phyloP scores from a whole-genome alignment of 2,888 invertebrate species.

The Leptinotarsa tumamoca region DNA sequence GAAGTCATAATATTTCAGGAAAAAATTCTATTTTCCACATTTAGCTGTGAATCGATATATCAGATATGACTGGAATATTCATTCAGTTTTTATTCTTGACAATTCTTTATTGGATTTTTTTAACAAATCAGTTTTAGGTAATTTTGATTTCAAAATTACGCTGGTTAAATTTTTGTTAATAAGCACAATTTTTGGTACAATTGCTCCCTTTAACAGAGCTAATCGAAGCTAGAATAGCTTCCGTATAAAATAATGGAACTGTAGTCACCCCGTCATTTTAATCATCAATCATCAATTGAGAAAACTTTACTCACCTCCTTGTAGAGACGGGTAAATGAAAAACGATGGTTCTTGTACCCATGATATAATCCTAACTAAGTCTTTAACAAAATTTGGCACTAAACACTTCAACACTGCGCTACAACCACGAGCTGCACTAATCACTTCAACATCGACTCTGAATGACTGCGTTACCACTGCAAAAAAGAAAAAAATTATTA shows the following conservation, averaged over 20 bases:
- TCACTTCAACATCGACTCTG: constrained; percentile 79
- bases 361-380: constrained; percentile 79
- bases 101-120: too few species aligned
- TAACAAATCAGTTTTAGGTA: too few species aligned
- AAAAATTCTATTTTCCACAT: too few species aligned
- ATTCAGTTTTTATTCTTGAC: too few species aligned
- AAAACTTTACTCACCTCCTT: constrained; percentile 74
- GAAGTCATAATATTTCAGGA: too few species aligned
- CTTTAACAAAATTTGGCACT: constrained; percentile 79
- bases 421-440: constrained; percentile 78
- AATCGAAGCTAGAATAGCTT: rapidly evolving
- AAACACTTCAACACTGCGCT: constrained; percentile 80
- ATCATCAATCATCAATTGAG: background rate
- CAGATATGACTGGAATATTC: too few species aligned
- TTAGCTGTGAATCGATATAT: too few species aligned
- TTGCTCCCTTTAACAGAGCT: too few species aligned
- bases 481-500: constrained; percentile 29
- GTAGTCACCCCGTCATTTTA: background rate
- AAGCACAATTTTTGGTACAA: too few species aligned
- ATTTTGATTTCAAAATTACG: too few species aligned
- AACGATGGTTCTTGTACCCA: constrained; percentile 82
- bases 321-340: constrained; percentile 79
- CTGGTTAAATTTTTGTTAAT: too few species aligned
- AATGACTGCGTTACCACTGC: constrained; percentile 80
- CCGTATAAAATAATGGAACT: too few species aligned